Conservation (phyloP, 1,140 invertebrate species). For the Cherax quadricarinatus region DNA sequence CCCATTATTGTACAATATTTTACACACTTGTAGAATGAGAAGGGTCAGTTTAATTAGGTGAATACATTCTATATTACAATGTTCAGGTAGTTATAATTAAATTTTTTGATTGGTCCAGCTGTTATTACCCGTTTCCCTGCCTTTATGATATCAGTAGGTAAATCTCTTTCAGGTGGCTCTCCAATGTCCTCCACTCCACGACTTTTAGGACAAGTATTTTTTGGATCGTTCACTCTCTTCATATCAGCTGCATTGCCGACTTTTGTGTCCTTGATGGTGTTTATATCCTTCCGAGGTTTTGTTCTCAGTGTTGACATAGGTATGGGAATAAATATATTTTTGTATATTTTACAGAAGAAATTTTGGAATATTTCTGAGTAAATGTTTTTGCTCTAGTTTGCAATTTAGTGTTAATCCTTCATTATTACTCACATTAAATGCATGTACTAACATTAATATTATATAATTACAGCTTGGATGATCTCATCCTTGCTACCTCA, state of each 20-base stretch:
- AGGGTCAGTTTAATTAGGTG: no score
- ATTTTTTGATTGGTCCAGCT: not conserved
- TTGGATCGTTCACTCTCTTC: constrained; percentile 30
- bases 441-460: not conserved
- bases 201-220: constrained; percentile 20
- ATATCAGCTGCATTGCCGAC: constrained; percentile 32
- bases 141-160: no score
- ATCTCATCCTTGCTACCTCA: constrained; percentile 38
- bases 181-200: constrained; percentile 27
- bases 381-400: no score
- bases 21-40: no score
- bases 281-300: constrained; percentile 34
- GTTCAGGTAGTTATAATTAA: no score
- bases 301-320: constrained; percentile 57
- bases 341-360: no score
- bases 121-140: not conserved
- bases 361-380: no score
- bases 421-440: no score
- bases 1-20: not conserved
- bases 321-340: not conserved
- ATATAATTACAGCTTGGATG: constrained; percentile 39
- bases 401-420: no score
- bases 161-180: constrained; percentile 35
- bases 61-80: no score
- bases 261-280: constrained; percentile 14